Evolutionary conservation across 2,888 invertebrate species (phyloP).

Genomic region (Synanthedon andrenaeformis): DNA sequence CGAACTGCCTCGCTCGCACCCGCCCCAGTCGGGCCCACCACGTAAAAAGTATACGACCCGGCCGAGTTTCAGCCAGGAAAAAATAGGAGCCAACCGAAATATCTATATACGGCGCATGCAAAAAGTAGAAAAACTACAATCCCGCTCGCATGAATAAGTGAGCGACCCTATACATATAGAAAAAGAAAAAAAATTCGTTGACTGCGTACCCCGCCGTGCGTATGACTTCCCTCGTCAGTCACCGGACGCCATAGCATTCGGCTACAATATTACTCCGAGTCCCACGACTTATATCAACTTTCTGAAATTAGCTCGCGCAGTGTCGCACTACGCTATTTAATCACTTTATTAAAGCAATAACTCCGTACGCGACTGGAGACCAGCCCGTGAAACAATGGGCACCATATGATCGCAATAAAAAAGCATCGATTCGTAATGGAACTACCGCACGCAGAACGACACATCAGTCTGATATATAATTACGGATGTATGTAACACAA

Average conservation of each 20-base stretch:
- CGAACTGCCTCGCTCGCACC: conserved; percentile 18
- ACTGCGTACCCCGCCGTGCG: too few species aligned
- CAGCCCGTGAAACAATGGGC: conserved; percentile 39
- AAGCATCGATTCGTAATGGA: conserved; percentile 41
- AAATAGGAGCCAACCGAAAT: conserved; percentile 67
- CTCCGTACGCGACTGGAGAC: conserved; percentile 25
- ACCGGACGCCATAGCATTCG: too few species aligned
- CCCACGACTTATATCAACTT: conserved; percentile 18
- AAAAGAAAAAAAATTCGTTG: conserved; percentile 11
- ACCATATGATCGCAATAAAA: conserved; percentile 47
- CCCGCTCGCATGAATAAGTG: conserved; percentile 67
- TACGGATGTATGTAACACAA: conserved; percentile 28
- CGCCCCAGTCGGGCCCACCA: conserved; percentile 39
- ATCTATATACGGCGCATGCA: conserved; percentile 62
- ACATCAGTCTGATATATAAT: conserved; percentile 35
- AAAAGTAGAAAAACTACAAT: conserved; percentile 60
- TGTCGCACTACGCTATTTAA: conserved; percentile 47
- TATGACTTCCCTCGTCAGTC: too few species aligned
- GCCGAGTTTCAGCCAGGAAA: conserved; percentile 64
- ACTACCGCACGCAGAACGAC: conserved; percentile 29
- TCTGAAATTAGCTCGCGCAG: conserved; percentile 45
- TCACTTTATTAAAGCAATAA: conserved; percentile 57
- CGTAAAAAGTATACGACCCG: conserved; percentile 65
- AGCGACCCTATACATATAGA: conserved; percentile 64
- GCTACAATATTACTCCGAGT: not conserved